Base-by-base conservation (phyloP, 2,113 vertebrate species). In the Dolichotis patagonum region DNA sequence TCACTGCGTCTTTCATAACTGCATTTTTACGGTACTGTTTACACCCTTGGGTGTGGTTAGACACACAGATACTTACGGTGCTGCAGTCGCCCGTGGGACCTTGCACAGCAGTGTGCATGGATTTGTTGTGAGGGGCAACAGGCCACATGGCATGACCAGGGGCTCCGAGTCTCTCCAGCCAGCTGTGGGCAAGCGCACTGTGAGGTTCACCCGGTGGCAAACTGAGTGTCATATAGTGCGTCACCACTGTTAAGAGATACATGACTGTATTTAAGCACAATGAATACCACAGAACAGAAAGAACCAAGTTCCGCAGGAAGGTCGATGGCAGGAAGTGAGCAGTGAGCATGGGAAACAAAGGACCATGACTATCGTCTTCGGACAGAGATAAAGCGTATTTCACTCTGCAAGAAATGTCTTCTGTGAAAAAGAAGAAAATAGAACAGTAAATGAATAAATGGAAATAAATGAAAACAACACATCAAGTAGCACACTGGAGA, bases 381-480 rank as follows among this genome's bases (percentile, higher is more conserved):
- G 10, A 78, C 35, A 43, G 81, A 11, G 89, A 46, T 9, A 80
- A 69, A n/a, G 19, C 30, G 67, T 32, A 82, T 87, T 82, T 90
- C 13, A 77, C 78, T 84, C 20, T 75, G 4, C 71, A 85, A 73
- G 43, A 88, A 81, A 82, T 56, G 3, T 91, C 73, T 90, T 93
- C 2, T 56, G 56, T 95, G 24, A 69, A 87, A 96, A 84, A n/a
- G 24, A 13, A 43, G 22, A 62, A 71, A 13, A 46, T 88, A 71
- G 38, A 46, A 91, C 4, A 54, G 11, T 52, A 52, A 52, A 52
- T 52, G 11, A 52, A 52, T 52, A 52, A 52, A 49, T 13, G 43
- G 16, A 1, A 49, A 60, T 28, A 43, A 88, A 69, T 38, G 35
- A 87, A 88, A 93, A 13, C 6, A 94, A 77, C n/a, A 2, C 10